A percentile compares a stretch with the other conserved stretches of the same genome.
Conservation (phyloP, 2,113 vertebrate species). For the Proterorhinus semilunaris region DNA sequence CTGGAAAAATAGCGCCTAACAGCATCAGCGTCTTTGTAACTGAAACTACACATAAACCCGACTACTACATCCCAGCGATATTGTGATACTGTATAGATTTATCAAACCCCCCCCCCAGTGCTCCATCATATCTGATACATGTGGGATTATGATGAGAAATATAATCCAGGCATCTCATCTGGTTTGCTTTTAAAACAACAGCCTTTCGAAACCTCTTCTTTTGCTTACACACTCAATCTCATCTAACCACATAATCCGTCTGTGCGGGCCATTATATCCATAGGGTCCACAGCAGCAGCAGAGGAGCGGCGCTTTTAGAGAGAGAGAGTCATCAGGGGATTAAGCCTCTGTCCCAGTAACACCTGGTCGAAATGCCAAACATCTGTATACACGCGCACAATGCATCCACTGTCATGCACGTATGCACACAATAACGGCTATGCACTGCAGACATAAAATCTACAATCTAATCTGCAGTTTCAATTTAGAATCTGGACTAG, state of each 20-base stretch:
- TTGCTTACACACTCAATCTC: conserved; percentile 33
- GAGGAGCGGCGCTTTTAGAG: background rate
- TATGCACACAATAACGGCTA: conserved; percentile 6
- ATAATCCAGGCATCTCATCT: conserved; percentile 23
- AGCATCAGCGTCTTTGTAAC: background rate
- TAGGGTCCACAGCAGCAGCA: conserved; percentile 29
- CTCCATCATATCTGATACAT: conserved; percentile 9
- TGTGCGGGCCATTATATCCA: conserved; percentile 45
- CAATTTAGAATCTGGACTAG: background rate
- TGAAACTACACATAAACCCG: background rate
- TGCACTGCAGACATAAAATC: background rate
- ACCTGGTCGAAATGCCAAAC: conserved; percentile 57
- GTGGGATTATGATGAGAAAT: background rate
- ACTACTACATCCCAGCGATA: background rate
- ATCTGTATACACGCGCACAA: conserved; percentile 35
- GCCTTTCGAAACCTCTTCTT: conserved; percentile 12
- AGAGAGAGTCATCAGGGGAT: conserved; percentile 46
- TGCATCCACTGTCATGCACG: background rate
- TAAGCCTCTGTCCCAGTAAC: conserved; percentile 44
- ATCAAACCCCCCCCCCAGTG: background rate
- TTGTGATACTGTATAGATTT: background rate
- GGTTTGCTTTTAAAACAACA: conserved; percentile 14
- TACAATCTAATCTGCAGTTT: background rate
- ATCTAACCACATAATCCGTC: conserved; percentile 57
- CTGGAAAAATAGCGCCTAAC: background rate